Evolutionary conservation across 2,888 invertebrate genomes (phyloP).

Genomic region (Leptura quadrifasciata): DNA sequence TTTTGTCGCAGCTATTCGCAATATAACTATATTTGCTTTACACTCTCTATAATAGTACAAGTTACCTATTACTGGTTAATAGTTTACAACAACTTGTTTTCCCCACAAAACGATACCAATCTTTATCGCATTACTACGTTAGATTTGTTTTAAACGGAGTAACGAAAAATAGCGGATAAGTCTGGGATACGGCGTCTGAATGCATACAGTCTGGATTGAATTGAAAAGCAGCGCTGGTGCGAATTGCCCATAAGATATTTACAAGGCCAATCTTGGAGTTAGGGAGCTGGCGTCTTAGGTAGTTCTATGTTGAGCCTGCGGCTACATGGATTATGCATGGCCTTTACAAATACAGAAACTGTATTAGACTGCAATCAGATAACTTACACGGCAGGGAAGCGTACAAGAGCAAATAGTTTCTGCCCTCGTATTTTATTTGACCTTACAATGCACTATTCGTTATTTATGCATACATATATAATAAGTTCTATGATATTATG

Average conservation of each 20-base stretch:
- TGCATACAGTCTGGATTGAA: constrained; percentile 66
- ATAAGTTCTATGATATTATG: no score
- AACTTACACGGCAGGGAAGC: constrained; percentile 62
- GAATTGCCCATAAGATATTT: constrained; percentile 72
- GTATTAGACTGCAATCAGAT: constrained; percentile 66
- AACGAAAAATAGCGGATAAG: constrained; percentile 29
- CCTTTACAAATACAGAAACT: constrained; percentile 59
- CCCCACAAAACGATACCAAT: constrained; percentile 26
- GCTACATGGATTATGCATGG: constrained; percentile 58
- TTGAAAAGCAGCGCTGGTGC: constrained; percentile 66
- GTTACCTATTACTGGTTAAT: not conserved
- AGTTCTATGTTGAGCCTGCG: constrained; percentile 59
- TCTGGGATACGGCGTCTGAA: constrained; percentile 26
- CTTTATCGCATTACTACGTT: constrained; percentile 26
- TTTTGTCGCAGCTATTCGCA: no score
- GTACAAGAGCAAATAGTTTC: constrained; percentile 1
- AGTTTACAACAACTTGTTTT: constrained; percentile 5
- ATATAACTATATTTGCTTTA: no score
- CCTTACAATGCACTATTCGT: not conserved
- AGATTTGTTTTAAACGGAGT: constrained; percentile 28
- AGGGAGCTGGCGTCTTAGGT: constrained; percentile 55
- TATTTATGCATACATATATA: not conserved
- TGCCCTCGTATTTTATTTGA: not conserved
- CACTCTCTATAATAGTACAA: no score
- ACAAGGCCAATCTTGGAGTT: constrained; percentile 66